Base-by-base conservation (phyloP, 1,140 invertebrate genomes). In the Pantala flavescens region DNA sequence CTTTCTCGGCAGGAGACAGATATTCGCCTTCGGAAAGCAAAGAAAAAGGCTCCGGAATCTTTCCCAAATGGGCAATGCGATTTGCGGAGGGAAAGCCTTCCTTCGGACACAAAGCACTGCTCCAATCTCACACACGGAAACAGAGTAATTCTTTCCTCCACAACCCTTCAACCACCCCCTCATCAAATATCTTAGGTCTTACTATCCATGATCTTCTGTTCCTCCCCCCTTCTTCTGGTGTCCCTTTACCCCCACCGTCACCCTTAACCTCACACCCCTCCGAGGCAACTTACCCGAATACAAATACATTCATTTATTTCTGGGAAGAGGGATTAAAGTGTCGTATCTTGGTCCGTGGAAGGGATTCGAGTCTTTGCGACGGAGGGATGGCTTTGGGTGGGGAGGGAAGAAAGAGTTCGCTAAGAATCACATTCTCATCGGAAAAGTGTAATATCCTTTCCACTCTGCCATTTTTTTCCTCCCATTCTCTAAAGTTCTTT, bases 301-400 rank as follows among this genome's bases (percentile, higher is more conserved):
- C 49, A 63, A 63, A 63, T 63, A 63, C 49, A 63, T 63, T 63
- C 49, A 63, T 63, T 63, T 63, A 63, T 63, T 63, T 63, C 49
- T 63, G 49, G 12, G n/a, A 21, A 63, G 49, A 19, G 49, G 49
- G 49, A 63, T 63, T 63, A 19, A 63, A 63, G 49, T 63, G 49
- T 63, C 49, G 49, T 63, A 7, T 63, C n/a, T 63, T 63, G 49
- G 49, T 63, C 49, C 49, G 16, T 63, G 16, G 16, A 19, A 19
- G 49, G n/a, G 49, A 63, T 63, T 63, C 49, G 14, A 16, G 14
- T 63, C 49, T 63, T 63, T 63, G 49, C 3, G 12, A 63, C 49
- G 49, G 3, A 63, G 49, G 49, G 49, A 63, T 63, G 3, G 49
- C 49, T 16, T 63, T 63, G n/a, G 49, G n/a, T 63, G 49, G 49